Conservation (phyloP, 1,140 invertebrate genomes). For the Hycleus cichorii region DNA sequence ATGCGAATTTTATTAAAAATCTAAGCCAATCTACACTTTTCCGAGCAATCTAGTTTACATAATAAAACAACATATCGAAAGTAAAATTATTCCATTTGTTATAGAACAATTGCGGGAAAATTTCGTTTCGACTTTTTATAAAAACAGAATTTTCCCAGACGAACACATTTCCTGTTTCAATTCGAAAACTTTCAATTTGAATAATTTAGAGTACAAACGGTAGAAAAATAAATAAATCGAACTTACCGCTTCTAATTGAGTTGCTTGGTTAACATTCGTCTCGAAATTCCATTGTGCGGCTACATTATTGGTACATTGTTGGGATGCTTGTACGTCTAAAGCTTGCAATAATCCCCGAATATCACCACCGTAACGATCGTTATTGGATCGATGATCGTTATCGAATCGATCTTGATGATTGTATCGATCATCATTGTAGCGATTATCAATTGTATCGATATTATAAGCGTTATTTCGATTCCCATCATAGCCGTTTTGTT, state of each 20-base stretch:
- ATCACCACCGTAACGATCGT: constrained; percentile 19
- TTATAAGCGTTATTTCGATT: constrained; percentile 18
- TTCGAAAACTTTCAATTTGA: background rate
- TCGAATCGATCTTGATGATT: background rate
- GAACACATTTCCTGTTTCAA: constrained; percentile 6
- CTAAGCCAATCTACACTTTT: background rate
- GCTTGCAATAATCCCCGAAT: constrained; percentile 52
- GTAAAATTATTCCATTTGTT: background rate
- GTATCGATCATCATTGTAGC: constrained; percentile 7
- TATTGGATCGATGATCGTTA: background rate
- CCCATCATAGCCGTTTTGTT: background rate
- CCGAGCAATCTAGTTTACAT: constrained; percentile 5
- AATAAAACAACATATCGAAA: constrained; percentile 1
- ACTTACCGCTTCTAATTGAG: constrained; percentile 75
- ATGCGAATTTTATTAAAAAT: background rate
- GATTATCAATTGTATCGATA: constrained; percentile 14
- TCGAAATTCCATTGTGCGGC: constrained; percentile 81
- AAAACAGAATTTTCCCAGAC: constrained; percentile 3
- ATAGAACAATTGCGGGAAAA: constrained; percentile 6
- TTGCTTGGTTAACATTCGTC: constrained; percentile 75
- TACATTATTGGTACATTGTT: constrained; percentile 74
- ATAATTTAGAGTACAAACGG: no score
- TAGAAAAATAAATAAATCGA: background rate
- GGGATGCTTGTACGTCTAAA: constrained; percentile 62
- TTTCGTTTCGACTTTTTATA: constrained; percentile 4